Evolutionary conservation across 1,140 invertebrate species (phyloP).

Genomic region (fruit fly (Drosophila melanogaster)): Release_6_plus_ISO1_MT NT_033777.3:24704001-24704500

Average conservation of each 20-base stretch:
- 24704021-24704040: constrained; percentile 65
- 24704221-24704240: constrained; percentile 38
- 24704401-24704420: neutral
- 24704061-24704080: constrained; percentile 74
- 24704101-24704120: constrained; percentile 77
- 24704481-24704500: constrained; percentile 1
- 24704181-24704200: constrained; percentile 66
- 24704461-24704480: constrained; percentile 24
- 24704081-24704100: constrained; percentile 73
- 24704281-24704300: constrained; percentile 26
- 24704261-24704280: constrained; percentile 17
- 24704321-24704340: constrained; percentile 32
- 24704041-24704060: constrained; percentile 78
- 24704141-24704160: constrained; percentile 48
- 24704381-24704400: constrained; percentile 2
- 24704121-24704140: constrained; percentile 73
- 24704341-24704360: constrained; percentile 21
- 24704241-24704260: constrained; percentile 29
- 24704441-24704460: neutral
- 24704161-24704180: constrained; percentile 56
- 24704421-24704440: neutral
- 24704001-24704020: constrained; percentile 54
- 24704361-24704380: constrained; percentile 6
- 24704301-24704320: constrained; percentile 29
- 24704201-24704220: constrained; percentile 56